Base-by-base conservation (phyloP, 2,113 vertebrate species). In the Chroicocephalus ridibundus region DNA sequence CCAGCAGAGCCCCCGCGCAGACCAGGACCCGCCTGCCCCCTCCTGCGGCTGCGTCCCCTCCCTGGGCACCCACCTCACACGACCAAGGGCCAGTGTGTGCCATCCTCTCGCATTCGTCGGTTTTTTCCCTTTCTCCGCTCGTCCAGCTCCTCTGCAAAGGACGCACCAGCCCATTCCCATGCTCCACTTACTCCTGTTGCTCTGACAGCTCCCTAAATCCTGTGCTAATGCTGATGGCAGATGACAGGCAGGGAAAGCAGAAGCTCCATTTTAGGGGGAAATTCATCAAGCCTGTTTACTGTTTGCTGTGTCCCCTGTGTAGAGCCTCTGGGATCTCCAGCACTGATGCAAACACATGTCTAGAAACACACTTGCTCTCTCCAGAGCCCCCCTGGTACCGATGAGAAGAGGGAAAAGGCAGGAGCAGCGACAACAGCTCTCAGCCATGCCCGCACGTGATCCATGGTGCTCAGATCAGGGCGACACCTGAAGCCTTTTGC, bases 271-370 rank as follows among this genome's bases (percentile, higher is more conserved):
- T 96, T 94, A 85, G 74, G 78, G 90, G 80, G 84, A 79, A 94
- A 94, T 85, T 89, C 94, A 93, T 94, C 94, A 69, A 93, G 40
- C 34, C 96, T 94, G 88, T 95, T 96, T 93, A 92, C 86, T 72
- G 84, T 60, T 95, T 64, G 81, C 86, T 15, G 16, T 26, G 46
- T 97, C 94, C 77, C 93, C 46, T 4, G 42, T 12, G 61, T 18
- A 24, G 54, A 84, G 81, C 86, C 86, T 54, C 94, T 87, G 95
- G 93, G 97, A 91, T 65, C 93, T 79, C 13, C 3, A 57, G 92
- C 88, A 52, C 83, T 47, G 80, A 92, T 52, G 86, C 86, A 82
- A 68, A 89, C 80, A 70, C 80, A 58, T 22, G 70, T 68, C 87
- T 85, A 29, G 83, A 90, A 95, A 92, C 77, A 65, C 83, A 19